phyloP scores from a whole-genome alignment of 2,888 invertebrate genomes.

The Crossocerus cetratus region DNA sequence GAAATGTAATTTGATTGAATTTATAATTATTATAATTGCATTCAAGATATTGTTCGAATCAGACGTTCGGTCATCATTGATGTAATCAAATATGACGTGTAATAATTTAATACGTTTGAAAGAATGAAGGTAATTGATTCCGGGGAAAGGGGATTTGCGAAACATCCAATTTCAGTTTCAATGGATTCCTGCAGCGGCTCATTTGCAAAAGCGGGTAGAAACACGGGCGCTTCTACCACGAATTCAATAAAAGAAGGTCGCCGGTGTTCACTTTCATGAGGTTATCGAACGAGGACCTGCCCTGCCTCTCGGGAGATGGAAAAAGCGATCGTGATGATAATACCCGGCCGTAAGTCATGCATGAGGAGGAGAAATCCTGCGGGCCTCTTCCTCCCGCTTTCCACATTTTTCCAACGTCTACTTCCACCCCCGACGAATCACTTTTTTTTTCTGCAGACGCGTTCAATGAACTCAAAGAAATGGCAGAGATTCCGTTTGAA shows the following conservation, averaged over 20 bases:
- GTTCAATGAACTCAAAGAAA: constrained; percentile 48
- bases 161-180: too few relatives aligned
- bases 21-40: too few relatives aligned
- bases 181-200: constrained; percentile 29
- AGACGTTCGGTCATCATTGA: too few relatives aligned
- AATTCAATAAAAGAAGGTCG: constrained; percentile 58
- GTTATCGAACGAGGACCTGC: constrained; percentile 48
- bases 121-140: too few relatives aligned
- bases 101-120: too few relatives aligned
- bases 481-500: constrained; percentile 25
- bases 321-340: constrained; percentile 56
- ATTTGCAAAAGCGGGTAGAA: constrained; percentile 48
- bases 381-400: constrained; percentile 20
- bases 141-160: too few relatives aligned
- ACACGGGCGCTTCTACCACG: constrained; percentile 41
- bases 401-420: constrained; percentile 32
- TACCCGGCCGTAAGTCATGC: constrained; percentile 56
- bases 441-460: constrained; percentile 6
- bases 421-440: not conserved
- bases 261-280: constrained; percentile 55
- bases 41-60: too few relatives aligned
- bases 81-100: too few relatives aligned
- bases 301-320: constrained; percentile 20
- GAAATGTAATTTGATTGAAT: too few relatives aligned
- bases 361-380: constrained; percentile 37